These are phyloP conservation scores for Heloderma charlesbogerti DNA, from an alignment of 2,113 vertebrate genomes.

Conservation along the genomic window DNA sequence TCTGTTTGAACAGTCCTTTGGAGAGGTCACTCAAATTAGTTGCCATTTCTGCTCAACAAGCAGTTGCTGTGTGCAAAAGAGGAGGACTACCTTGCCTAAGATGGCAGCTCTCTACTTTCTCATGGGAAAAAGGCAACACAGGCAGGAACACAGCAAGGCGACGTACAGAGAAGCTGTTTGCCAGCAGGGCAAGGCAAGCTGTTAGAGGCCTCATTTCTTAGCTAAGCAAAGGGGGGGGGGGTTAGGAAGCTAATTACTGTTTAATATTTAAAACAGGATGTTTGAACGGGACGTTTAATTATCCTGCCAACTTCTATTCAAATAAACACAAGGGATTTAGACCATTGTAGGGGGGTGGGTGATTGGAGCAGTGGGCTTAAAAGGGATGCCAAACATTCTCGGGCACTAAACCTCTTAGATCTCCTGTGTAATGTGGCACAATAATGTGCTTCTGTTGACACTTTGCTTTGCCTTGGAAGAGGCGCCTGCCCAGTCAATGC, in stretches of 20 bases:
- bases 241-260: slow-evolving; percentile 73
- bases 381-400: slow-evolving; percentile 73
- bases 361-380: slow-evolving; percentile 56
- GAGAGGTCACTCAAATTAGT: slow-evolving; percentile 79
- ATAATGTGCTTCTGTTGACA: slow-evolving; percentile 63
- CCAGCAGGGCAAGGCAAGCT: slow-evolving; percentile 61
- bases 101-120: slow-evolving; percentile 78
- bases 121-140: slow-evolving; percentile 81
- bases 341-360: slow-evolving; percentile 20
- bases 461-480: slow-evolving; percentile 56
- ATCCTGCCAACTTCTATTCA: slow-evolving; percentile 77
- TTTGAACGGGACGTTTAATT: slow-evolving; percentile 72
- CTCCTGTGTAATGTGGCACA: slow-evolving; percentile 51
- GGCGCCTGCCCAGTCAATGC: slow-evolving; percentile 24
- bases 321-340: slow-evolving; percentile 73
- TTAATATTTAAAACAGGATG: slow-evolving; percentile 78
- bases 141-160: slow-evolving; percentile 65
- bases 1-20: slow-evolving; percentile 83
- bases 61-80: slow-evolving; percentile 81
- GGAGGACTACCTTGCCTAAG: slow-evolving; percentile 69
- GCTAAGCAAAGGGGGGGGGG: slow-evolving; percentile 52
- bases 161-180: slow-evolving; percentile 53
- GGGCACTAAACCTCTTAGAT: slow-evolving; percentile 69
- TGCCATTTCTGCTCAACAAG: slow-evolving; percentile 79
- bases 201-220: slow-evolving; percentile 64